A percentile compares a stretch with the other conserved stretches of the same genome.
These are phyloP conservation scores for Lepidocyrtinus sp. DNA, from an alignment of 2,888 invertebrate genomes.

Conservation along the genomic window DNA sequence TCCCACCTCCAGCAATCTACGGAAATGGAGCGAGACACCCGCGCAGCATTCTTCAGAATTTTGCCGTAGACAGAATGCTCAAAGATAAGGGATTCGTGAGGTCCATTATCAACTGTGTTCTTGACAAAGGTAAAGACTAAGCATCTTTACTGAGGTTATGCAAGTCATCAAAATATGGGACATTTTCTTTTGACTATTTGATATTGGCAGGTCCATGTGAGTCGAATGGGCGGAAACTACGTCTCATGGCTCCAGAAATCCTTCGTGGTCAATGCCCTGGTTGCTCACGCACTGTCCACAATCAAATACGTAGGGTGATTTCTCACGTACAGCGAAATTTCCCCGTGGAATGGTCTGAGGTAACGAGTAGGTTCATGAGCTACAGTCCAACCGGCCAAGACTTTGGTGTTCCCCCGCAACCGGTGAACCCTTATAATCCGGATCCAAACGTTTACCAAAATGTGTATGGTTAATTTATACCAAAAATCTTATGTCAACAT, in stretches of 20 bases:
- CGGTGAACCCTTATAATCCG: conserved; percentile 17
- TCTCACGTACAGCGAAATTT: conserved; percentile 83
- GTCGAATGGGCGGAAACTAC: conserved; percentile 67
- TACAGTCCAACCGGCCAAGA: conserved; percentile 37
- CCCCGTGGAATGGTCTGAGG: conserved; percentile 81
- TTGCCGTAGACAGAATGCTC: conserved; percentile 68
- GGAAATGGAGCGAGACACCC: conserved; percentile 36
- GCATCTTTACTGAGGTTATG: neutral
- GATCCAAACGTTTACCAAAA: conserved; percentile 36
- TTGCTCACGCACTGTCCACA: conserved; percentile 68
- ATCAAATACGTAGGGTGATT: conserved; percentile 82
- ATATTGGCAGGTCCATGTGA: conserved; percentile 65
- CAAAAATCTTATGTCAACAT: neutral
- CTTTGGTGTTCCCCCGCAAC: conserved; percentile 11
- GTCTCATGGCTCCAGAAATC: conserved; percentile 80
- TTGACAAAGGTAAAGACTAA: conserved; percentile 64
- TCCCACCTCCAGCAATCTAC: neutral
- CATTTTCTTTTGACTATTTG: neutral
- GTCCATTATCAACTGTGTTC: conserved; percentile 69
- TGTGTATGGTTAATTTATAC: conserved; percentile 23
- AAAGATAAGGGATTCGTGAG: conserved; percentile 69
- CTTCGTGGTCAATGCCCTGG: conserved; percentile 76
- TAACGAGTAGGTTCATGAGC: conserved; percentile 58
- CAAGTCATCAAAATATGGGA: neutral
- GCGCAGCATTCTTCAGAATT: conserved; percentile 65